Evolutionary conservation across 1,140 invertebrate genomes (phyloP).

Genomic region (Patella vulgata): DNA sequence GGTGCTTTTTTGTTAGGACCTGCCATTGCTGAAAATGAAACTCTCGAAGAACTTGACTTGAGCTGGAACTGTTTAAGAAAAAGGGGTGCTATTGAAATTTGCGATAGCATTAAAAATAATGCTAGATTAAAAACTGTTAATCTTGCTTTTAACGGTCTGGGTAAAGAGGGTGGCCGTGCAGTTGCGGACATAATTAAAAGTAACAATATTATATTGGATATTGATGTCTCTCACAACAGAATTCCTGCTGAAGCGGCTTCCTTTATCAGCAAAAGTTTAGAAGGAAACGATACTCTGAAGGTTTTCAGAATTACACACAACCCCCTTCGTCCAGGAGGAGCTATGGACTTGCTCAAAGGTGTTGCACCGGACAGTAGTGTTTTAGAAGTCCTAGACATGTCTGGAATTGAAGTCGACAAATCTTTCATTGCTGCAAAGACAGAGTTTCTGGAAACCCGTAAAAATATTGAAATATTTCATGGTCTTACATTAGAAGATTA

Average conservation of each 20-base stretch:
- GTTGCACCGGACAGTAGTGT: slow-evolving; percentile 30
- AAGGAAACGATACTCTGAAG: slow-evolving; percentile 33
- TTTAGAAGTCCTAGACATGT: slow-evolving; percentile 23
- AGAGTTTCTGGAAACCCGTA: slow-evolving; percentile 14
- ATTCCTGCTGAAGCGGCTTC: slow-evolving; percentile 28
- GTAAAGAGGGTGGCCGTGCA: slow-evolving; percentile 42
- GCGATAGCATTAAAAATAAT: slow-evolving; percentile 40
- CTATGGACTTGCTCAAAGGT: slow-evolving; percentile 32
- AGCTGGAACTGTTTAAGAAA: slow-evolving; percentile 59
- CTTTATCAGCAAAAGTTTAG: slow-evolving; percentile 37
- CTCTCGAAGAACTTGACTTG: slow-evolving; percentile 51
- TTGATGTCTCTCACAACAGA: slow-evolving; percentile 45
- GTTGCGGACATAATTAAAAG: slow-evolving; percentile 44
- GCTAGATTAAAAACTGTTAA: slow-evolving; percentile 40
- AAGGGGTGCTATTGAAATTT: slow-evolving; percentile 40
- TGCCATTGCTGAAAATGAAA: slow-evolving; percentile 54
- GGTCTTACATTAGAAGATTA: slow-evolving; percentile 29
- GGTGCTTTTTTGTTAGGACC: slow-evolving; percentile 37
- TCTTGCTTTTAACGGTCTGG: slow-evolving; percentile 50
- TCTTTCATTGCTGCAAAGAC: slow-evolving; percentile 32
- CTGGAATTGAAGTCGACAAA: slow-evolving; percentile 45
- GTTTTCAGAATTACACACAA: slow-evolving; percentile 37
- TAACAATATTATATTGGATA: slow-evolving; percentile 35
- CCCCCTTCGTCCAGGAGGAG: slow-evolving; percentile 36
- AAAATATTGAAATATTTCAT: slow-evolving; percentile 24